Conservation (phyloP, 1,140 invertebrate species). For the Drosophila takahashii region DNA sequence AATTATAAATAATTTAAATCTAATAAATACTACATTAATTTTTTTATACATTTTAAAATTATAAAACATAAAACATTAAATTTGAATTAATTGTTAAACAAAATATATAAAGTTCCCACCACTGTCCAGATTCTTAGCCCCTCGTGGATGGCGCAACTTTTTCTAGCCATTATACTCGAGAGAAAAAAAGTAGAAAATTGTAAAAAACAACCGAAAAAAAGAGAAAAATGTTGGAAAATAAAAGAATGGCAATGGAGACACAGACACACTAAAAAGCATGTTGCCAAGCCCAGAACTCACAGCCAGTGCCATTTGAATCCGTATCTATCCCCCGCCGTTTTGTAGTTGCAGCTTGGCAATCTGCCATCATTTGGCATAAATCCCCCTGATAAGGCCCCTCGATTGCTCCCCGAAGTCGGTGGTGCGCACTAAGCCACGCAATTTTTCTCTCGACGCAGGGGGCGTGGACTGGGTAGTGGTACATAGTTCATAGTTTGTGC, state of each 20-base stretch:
- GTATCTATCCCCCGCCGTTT: constrained; percentile 39
- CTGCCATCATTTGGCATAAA: constrained; percentile 79
- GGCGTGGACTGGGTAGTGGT: constrained; percentile 6
- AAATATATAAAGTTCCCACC: background rate
- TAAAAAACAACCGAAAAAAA: constrained; percentile 61
- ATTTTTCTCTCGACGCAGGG: constrained; percentile 39
- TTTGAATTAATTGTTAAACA: too few species aligned
- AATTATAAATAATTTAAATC: too few species aligned
- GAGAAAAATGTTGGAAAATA: constrained; percentile 65
- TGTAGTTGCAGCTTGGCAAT: constrained; percentile 78
- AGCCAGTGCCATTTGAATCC: constrained; percentile 46
- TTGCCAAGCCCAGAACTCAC: constrained; percentile 33
- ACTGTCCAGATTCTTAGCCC: constrained; percentile 45
- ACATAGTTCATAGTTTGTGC: constrained; percentile 61
- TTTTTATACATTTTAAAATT: too few species aligned
- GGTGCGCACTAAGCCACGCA: constrained; percentile 67
- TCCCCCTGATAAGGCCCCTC: constrained; percentile 68
- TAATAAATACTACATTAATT: too few species aligned
- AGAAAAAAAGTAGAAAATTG: constrained; percentile 47
- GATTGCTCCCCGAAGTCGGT: constrained; percentile 73
- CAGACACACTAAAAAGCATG: constrained; percentile 48
- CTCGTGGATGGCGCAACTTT: constrained; percentile 58
- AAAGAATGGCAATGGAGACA: constrained; percentile 45
- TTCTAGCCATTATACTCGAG: constrained; percentile 70
- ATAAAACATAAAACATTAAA: too few species aligned